phyloP scores from a whole-genome alignment of 1,140 invertebrate genomes.

The Leptoteleia sp. region DNA sequence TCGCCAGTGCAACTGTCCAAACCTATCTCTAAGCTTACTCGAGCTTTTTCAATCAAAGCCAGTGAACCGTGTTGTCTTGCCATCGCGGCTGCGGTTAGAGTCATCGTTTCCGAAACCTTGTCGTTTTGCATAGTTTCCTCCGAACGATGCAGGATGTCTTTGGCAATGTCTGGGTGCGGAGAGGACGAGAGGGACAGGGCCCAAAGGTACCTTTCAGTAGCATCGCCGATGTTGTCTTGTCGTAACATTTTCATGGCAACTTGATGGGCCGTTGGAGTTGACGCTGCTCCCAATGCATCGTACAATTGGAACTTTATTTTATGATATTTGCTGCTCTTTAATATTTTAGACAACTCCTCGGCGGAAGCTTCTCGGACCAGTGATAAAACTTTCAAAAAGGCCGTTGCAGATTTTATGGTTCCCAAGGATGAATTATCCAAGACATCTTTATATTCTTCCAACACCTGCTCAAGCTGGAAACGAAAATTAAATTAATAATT shows the following conservation, averaged over 20 bases:
- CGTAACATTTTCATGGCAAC: slow-evolving; percentile 85
- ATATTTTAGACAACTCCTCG: slow-evolving; percentile 83
- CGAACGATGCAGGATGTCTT: slow-evolving; percentile 82
- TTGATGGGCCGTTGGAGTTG: slow-evolving; percentile 85
- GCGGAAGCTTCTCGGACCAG: slow-evolving; percentile 82
- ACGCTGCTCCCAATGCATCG: slow-evolving; percentile 86
- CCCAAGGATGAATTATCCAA: slow-evolving; percentile 83
- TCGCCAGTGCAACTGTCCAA: slow-evolving; percentile 82
- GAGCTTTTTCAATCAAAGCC: slow-evolving; percentile 77
- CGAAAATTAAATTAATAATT: slow-evolving; percentile 16
- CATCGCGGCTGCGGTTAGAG: slow-evolving; percentile 85
- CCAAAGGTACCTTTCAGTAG: slow-evolving; percentile 88
- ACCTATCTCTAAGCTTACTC: slow-evolving; percentile 79
- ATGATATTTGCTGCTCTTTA: slow-evolving; percentile 80
- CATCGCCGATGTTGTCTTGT: slow-evolving; percentile 83
- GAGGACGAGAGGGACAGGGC: slow-evolving; percentile 84
- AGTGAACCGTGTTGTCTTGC: slow-evolving; percentile 77
- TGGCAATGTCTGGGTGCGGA: slow-evolving; percentile 81
- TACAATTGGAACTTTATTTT: slow-evolving; percentile 83
- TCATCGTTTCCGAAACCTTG: slow-evolving; percentile 84
- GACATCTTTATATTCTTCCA: slow-evolving; percentile 82
- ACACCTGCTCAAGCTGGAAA: slow-evolving; percentile 79
- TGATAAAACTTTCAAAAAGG: slow-evolving; percentile 84
- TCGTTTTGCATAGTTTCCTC: slow-evolving; percentile 80
- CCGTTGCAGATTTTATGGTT: slow-evolving; percentile 83